A percentile compares a stretch with the other conserved stretches of the same genome.
phyloP scores from a whole-genome alignment of 2,797 vertebrate genomes.

The Acanthurus lineatus region DNA sequence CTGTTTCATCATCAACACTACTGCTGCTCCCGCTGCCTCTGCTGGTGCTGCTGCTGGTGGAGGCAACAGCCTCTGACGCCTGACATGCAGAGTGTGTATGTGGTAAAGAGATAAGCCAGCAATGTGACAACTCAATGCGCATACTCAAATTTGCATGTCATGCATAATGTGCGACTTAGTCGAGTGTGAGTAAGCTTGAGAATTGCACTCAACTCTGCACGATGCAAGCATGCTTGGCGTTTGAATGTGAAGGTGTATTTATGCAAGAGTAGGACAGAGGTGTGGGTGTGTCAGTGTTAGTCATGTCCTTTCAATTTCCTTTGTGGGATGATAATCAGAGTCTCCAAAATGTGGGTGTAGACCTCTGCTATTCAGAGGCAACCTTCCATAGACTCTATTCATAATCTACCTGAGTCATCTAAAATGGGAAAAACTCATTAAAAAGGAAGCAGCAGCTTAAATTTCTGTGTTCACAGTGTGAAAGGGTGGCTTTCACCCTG shows the following conservation, averaged over 20 bases:
- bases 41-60: not conserved
- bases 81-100: conserved; percentile 18
- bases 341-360: conserved; percentile 8
- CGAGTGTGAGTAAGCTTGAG: not conserved
- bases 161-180: conserved; percentile 7
- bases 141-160: conserved; percentile 21
- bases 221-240: conserved; percentile 17
- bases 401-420: conserved; percentile 16
- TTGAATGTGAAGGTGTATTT: conserved; percentile 27
- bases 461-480: not conserved
- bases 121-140: conserved; percentile 31
- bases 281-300: conserved; percentile 33
- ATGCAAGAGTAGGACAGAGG: conserved; percentile 15
- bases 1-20: conserved; percentile 76
- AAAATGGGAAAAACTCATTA: not conserved
- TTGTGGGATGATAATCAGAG: conserved; percentile 21
- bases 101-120: conserved; percentile 15
- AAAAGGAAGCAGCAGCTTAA: conserved; percentile 4
- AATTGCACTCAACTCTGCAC: not conserved
- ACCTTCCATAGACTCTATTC: not conserved
- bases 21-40: conserved; percentile 7
- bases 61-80: conserved; percentile 9
- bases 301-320: conserved; percentile 30
- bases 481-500: not conserved
- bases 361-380: conserved; percentile 14